Evolutionary conservation across 1,140 invertebrate species (phyloP), one percentile per base, ranked within the genome.

Genomic region (Chlorops oryzae): DNA sequence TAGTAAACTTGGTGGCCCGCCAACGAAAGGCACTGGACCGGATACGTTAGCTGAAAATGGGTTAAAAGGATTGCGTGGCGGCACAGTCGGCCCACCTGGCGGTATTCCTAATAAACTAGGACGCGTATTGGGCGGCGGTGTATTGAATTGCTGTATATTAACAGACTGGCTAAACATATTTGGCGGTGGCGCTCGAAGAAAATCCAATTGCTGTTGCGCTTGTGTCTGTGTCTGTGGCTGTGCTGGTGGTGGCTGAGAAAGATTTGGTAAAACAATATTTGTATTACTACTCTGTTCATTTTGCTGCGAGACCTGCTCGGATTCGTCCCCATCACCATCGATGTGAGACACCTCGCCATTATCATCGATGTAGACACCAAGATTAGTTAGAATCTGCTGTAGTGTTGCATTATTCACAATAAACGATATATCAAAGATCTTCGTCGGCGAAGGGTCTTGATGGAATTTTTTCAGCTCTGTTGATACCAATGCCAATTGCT

Each of bases 401-500:
- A 80, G 66, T 27, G 76, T 69, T 23, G 62, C 65, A 62, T 78
- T 79, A 46, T 61, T 74, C 49, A 78, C 71, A 39, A 80, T 75
- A 44, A 74, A 70, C 18, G 64, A 54, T 21, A 78, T 59, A 54
- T 80, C 77, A 37, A 80, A 78, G 32, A 70, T 74, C 60, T 79
- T 80, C 43, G 75, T 74, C 9, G 65, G 57, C 10, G 60, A 57
- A 43, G 73, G 74, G 54, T 77, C 76, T 47, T 76, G 76, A 46
- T 80, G 78, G 59, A 73, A 75, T 51, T 77, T 75, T 59, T 79
- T 80, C 15, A 83, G 73, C 65, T 76, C 78, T 49, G 77, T 74
- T 5, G 80, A 77, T 2, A 84, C 75, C 28, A 77, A 68, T 3
- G 78, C 79, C 55, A 84, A 63, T 63, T 83, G 75, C 58, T 83